Percentiles rank a stretch among this genome's conserved stretches.
phyloP scores from a whole-genome alignment of 2,113 vertebrate species.

The Castor canadensis region DNA sequence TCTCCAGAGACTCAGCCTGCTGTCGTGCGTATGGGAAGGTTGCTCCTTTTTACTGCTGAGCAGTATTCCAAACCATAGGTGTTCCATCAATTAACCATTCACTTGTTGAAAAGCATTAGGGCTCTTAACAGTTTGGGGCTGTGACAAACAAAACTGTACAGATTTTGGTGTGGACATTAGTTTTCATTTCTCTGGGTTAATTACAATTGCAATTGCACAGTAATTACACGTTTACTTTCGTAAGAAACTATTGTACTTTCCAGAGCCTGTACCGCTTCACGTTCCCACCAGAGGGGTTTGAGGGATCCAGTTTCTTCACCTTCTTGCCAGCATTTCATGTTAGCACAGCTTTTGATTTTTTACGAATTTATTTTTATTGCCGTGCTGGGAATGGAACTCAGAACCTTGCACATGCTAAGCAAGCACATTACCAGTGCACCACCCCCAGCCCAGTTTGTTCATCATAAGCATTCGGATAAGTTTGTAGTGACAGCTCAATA shows the following conservation, averaged over 20 bases:
- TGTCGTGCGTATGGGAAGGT: no score
- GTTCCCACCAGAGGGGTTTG: neutral
- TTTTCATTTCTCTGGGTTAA: slow-evolving; percentile 24
- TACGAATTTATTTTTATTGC: no score
- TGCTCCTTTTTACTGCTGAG: no score
- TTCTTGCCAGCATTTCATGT: neutral
- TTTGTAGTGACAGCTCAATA: neutral
- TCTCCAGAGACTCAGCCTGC: neutral
- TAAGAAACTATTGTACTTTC: neutral
- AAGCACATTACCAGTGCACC: neutral
- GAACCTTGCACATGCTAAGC: neutral
- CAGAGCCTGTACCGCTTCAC: no score
- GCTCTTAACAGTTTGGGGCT: neutral
- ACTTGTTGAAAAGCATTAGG: neutral
- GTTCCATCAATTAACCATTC: neutral
- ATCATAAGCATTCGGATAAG: neutral
- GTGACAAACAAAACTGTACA: neutral
- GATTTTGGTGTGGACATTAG: neutral
- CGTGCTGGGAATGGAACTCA: neutral
- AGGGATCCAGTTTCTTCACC: neutral
- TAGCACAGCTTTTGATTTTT: no score
- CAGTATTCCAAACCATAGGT: no score
- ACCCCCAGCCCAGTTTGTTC: neutral
- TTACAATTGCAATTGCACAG: neutral
- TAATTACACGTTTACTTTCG: neutral